These are phyloP conservation scores for Rallus limicola DNA, from an alignment of 2,113 vertebrate genomes.

Conservation along the genomic window DNA sequence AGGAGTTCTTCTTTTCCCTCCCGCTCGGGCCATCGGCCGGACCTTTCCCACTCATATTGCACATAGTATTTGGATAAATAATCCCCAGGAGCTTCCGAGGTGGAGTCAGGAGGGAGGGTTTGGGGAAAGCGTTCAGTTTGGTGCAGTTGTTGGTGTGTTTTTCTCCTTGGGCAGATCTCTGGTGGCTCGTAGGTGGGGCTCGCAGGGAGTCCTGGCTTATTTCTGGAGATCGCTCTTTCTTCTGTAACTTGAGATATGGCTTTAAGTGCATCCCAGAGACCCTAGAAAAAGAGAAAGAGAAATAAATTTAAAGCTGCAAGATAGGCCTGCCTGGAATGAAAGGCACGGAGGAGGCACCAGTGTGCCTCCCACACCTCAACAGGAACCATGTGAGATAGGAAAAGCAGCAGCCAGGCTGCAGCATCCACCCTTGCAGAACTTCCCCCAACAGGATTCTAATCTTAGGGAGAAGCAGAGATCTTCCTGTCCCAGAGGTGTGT, in stretches of 20 bases:
- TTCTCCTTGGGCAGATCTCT: slow-evolving; percentile 69
- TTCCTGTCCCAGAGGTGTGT: not conserved
- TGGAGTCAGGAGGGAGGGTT: slow-evolving; percentile 54
- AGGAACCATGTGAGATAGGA: not conserved
- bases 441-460: not conserved
- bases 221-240: slow-evolving; percentile 75
- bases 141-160: slow-evolving; percentile 49
- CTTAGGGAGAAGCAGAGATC: not conserved
- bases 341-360: not conserved
- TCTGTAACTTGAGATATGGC: slow-evolving; percentile 84
- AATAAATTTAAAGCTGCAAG: not conserved
- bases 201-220: slow-evolving; percentile 69
- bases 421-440: not conserved
- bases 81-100: slow-evolving; percentile 77
- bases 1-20: slow-evolving; percentile 67
- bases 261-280: slow-evolving; percentile 90
- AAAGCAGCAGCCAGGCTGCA: not conserved
- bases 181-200: slow-evolving; percentile 67
- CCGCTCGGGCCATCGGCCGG: slow-evolving; percentile 39
- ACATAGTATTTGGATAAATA: slow-evolving; percentile 83
- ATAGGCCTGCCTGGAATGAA: not conserved
- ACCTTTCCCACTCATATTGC: slow-evolving; percentile 73
- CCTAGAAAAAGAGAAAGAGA: slow-evolving; percentile 69
- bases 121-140: slow-evolving; percentile 67
- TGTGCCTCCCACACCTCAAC: not conserved